phyloP scores from a whole-genome alignment of 2,113 vertebrate species.

The Toxotes jaculatrix region DNA sequence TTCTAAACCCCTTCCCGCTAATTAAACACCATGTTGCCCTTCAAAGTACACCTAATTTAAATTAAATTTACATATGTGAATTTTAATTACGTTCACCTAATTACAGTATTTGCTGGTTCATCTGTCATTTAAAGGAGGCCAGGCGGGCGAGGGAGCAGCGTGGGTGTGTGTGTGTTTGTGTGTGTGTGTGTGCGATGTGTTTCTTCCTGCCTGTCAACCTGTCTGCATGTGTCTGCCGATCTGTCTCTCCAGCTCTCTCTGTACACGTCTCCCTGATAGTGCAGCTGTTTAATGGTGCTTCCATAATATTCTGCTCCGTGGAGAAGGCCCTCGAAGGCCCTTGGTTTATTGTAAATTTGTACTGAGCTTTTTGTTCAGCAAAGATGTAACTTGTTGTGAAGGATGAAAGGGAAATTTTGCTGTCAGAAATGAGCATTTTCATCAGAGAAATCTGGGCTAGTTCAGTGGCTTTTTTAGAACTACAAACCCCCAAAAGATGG shows the following conservation, averaged over 20 bases:
- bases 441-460: not conserved
- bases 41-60: slow-evolving; percentile 66
- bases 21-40: slow-evolving; percentile 62
- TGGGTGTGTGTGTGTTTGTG: slow-evolving; percentile 8
- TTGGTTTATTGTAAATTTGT: slow-evolving; percentile 7
- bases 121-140: slow-evolving; percentile 61
- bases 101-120: slow-evolving; percentile 68
- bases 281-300: slow-evolving; percentile 34
- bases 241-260: slow-evolving; percentile 35
- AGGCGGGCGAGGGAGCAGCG: not conserved
- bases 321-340: not conserved
- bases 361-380: not conserved
- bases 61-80: slow-evolving; percentile 73
- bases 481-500: not conserved
- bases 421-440: not conserved
- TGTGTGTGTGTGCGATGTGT: slow-evolving; percentile 15
- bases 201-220: slow-evolving; percentile 38
- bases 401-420: not conserved
- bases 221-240: slow-evolving; percentile 27
- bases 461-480: not conserved
- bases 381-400: not conserved
- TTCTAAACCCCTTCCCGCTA: slow-evolving; percentile 21
- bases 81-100: slow-evolving; percentile 68
- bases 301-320: not conserved
- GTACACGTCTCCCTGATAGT: slow-evolving; percentile 19